Percentiles rank a stretch among this genome's conserved stretches.
These are phyloP conservation scores for Chironomus tepperi DNA, from an alignment of 1,140 invertebrate species.

Conservation along the genomic window DNA sequence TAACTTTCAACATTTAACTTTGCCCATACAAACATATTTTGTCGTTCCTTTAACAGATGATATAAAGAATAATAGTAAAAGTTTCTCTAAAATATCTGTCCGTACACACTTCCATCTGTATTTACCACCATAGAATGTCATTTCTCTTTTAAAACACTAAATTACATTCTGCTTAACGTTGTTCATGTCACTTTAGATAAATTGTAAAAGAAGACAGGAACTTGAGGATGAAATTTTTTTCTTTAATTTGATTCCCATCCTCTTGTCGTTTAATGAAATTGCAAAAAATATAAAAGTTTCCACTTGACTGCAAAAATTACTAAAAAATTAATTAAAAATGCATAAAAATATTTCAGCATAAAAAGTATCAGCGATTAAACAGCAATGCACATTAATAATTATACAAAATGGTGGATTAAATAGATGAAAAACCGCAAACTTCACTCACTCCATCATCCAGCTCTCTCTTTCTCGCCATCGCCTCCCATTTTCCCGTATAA, in stretches of 20 bases:
- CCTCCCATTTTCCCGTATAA: neutral
- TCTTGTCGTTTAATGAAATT: no score
- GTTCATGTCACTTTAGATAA: neutral
- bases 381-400: conserved; percentile 22
- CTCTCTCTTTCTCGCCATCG: neutral
- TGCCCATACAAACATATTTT: no score
- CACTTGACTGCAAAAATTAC: neutral
- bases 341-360: conserved; percentile 5
- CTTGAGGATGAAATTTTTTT: no score
- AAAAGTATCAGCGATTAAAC: neutral
- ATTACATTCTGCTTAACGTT: conserved; percentile 17
- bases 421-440: conserved; percentile 10
- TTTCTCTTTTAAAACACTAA: neutral
- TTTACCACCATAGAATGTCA: no score
- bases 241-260: no score
- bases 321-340: conserved; percentile 15
- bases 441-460: neutral
- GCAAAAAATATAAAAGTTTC: no score
- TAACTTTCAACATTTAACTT: no score
- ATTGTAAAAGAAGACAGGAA: neutral
- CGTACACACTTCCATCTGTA: no score
- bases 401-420: conserved; percentile 12
- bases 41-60: no score
- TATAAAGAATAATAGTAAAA: no score
- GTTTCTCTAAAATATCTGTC: no score